These are phyloP conservation scores for Myzus persicae DNA, from an alignment of 1,140 invertebrate species.

Conservation along the genomic window DNA sequence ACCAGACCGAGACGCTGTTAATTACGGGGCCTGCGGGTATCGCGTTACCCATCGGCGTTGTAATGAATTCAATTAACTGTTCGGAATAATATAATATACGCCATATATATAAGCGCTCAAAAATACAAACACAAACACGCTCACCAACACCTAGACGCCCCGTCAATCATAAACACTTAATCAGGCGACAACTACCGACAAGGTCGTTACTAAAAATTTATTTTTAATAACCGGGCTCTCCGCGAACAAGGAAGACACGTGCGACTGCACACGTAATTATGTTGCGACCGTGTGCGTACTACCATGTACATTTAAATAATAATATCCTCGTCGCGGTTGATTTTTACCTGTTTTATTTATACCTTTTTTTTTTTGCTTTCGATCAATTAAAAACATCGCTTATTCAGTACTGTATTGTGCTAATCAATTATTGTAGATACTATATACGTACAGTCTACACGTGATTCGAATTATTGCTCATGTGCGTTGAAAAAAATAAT, in stretches of 20 bases:
- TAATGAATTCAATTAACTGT: conserved; percentile 58
- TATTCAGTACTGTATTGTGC: background rate
- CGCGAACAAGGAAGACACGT: conserved; percentile 21
- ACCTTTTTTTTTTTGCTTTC: background rate
- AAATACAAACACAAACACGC: background rate
- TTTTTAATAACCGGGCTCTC: conserved; percentile 42
- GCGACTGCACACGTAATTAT: background rate
- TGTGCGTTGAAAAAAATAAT: background rate
- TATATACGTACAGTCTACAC: background rate
- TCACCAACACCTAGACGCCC: conserved; percentile 47
- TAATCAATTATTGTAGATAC: background rate
- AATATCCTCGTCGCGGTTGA: background rate
- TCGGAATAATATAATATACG: background rate
- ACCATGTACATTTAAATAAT: background rate
- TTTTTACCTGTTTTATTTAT: background rate
- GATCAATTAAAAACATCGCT: conserved; percentile 4
- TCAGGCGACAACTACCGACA: conserved; percentile 52
- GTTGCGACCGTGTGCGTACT: background rate
- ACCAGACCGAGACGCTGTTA: conserved; percentile 50
- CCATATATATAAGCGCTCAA: background rate
- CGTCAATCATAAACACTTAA: conserved; percentile 56
- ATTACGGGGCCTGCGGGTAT: conserved; percentile 52
- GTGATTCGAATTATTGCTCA: background rate
- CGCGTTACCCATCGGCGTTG: conserved; percentile 48
- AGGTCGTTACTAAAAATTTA: conserved; percentile 53